Evolutionary conservation across 2,113 vertebrate species (phyloP), one percentile per base, ranked within the genome.

Genomic region (Camelus dromedarius): DNA sequence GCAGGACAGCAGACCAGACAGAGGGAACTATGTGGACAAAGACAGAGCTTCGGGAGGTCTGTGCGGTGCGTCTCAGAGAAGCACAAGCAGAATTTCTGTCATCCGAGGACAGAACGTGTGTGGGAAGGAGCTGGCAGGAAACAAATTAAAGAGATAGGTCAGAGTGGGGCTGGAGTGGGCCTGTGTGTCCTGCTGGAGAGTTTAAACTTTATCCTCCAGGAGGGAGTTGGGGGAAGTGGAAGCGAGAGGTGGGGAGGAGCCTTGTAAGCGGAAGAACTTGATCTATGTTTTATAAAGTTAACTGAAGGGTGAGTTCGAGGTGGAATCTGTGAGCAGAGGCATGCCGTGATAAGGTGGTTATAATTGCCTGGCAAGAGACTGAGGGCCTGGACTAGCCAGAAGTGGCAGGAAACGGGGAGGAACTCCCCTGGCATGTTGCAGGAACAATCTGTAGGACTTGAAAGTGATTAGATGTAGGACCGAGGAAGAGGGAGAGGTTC

Each of bases 401-500:
- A 77, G 60, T 48, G 19, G 35, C 80, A 95, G 94, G 94, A 95
- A 91, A 84, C 1, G 22, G 93, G 72, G 42, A 85, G 56, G 85
- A 83, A 79, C 64, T 91, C 52, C 83, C 54, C 24, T 56, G 58
- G 42, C 0, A 0, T 72, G 24, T 69, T 79, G 38, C 89, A 54
- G 85, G 83, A 91, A 95, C 73, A 88, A 32, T 70, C 60, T 24
- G 12, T 52, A 76, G 62, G 72, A 75, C 82, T 91, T 60, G 24
- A 66, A 91, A 70, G 69, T 92, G 89, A 96, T 96, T 95, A 77
- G 52, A 26, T 90, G 35, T 72, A 8, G 38, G 50, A 56, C 32
- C 35, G 54, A 96, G 95, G 88, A 96, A 93, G 79, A 97, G 76
- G 91, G 93, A 95, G 96, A 86, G 88, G 66, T 58, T 86, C 72